Evolutionary conservation across 2,113 vertebrate species (phyloP), one percentile per base, ranked within the genome.

Genomic region (Serilophus lunatus): DNA sequence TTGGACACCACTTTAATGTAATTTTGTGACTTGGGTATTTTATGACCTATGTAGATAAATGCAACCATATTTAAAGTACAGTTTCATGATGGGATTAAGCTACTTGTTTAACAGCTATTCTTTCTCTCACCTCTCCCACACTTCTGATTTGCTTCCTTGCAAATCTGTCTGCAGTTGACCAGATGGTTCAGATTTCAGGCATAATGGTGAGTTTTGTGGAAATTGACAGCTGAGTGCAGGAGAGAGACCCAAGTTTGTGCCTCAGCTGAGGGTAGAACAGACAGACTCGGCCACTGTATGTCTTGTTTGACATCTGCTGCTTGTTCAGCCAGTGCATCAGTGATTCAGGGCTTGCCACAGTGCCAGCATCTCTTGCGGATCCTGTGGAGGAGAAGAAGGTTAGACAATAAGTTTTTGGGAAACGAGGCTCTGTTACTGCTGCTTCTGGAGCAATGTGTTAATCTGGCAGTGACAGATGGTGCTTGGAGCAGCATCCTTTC

Each of bases 131-230:
- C 26, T 35, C 63, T 83, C 88, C 82, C 59, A 80, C 90, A 54
- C 42, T 94, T 95, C 50, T 94, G 36, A 70, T 88, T 86, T 94
- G 42, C 80, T 57, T 85, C 38, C 35, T 86, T 86, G 88, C 50
- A 54, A 70, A 77, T 94, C 47, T 86, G 23, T 59, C 40, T 87
- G 70, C 0, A 0, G 1, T 76, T 93, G 95, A 69, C 71, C 92
- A 90, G 81, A 85, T 96, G 95, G 93, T 91, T 95, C 2, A 2
- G 33, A 51, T 95, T 95, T 94, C 33, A 83, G 59, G 53, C 68
- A 12, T 65, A 45, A 65, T 79, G 53, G n/a, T 88, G 66, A 85
- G 70, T 92, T 86, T 40, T 77, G 70, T 85, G 59, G 60, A 79
- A 94, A 61, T 12, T 76, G 66, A 28, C 88, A 81, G 72, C 36